These are phyloP conservation scores for Brenthis hecate DNA, from an alignment of 2,888 invertebrate species.

Conservation along the genomic window DNA sequence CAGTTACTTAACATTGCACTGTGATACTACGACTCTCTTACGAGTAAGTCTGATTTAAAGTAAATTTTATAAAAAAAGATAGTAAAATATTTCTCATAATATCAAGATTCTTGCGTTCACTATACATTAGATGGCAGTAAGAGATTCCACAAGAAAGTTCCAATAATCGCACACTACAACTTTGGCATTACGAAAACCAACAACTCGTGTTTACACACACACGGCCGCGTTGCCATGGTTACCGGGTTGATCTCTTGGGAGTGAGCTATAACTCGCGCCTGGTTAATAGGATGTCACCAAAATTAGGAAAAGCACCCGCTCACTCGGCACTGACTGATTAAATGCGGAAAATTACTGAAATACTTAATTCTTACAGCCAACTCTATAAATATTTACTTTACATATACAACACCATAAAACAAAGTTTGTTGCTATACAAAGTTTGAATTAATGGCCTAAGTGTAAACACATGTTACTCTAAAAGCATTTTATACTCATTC, in stretches of 20 bases:
- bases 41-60: too few species aligned
- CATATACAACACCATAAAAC: constrained; percentile 49
- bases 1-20: background rate
- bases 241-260: constrained; percentile 64
- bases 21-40: background rate
- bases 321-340: constrained; percentile 70
- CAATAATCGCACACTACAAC: constrained; percentile 65
- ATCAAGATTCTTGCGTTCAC: constrained; percentile 23
- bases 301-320: constrained; percentile 70
- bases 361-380: constrained; percentile 53
- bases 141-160: constrained; percentile 63
- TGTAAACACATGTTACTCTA: constrained; percentile 67
- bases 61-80: background rate
- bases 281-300: constrained; percentile 74
- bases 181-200: constrained; percentile 56
- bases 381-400: constrained; percentile 61
- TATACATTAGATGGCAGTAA: constrained; percentile 43
- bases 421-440: constrained; percentile 58
- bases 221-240: constrained; percentile 55
- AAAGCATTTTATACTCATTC: constrained; percentile 60
- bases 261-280: constrained; percentile 69
- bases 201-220: constrained; percentile 58
- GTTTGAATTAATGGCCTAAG: constrained; percentile 65
- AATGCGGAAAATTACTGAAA: constrained; percentile 72
- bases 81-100: background rate